Percentiles rank a stretch among this genome's conserved stretches.
These are phyloP conservation scores for Caenorhabditis uteleia DNA, from an alignment of 2,888 invertebrate species.

Conservation along the genomic window DNA sequence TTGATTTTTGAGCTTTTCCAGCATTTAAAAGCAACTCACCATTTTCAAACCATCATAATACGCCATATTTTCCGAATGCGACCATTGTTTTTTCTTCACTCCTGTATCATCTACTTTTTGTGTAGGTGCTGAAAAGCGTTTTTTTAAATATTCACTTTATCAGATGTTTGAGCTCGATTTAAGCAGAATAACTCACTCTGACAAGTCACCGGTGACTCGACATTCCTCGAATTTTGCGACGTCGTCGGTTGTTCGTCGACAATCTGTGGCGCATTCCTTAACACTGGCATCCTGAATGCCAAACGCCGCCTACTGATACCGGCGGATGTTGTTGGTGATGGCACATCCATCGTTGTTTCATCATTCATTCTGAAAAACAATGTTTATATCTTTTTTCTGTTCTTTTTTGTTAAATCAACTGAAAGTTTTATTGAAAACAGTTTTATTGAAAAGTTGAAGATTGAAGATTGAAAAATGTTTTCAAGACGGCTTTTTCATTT, in stretches of 20 bases:
- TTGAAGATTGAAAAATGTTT: background rate
- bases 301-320: conserved; percentile 1
- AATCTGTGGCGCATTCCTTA: background rate
- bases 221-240: background rate
- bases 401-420: background rate
- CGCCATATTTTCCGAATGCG: conserved; percentile 24
- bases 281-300: conserved; percentile 1
- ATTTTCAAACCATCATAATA: conserved; percentile 45
- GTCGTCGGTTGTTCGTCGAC: background rate
- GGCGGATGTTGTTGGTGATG: background rate
- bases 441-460: background rate
- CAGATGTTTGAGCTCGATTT: background rate
- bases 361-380: too few species aligned
- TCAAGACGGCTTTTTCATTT: too few species aligned
- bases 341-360: conserved; percentile 6
- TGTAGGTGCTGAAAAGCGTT: too few species aligned
- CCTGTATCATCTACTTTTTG: background rate
- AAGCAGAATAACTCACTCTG: background rate
- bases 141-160: too few species aligned
- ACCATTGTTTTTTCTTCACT: conserved; percentile 30
- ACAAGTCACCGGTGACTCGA: too few species aligned
- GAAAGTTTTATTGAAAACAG: background rate
- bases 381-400: too few species aligned
- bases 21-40: conserved; percentile 7
- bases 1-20: background rate